Base-by-base conservation (phyloP, 1,140 invertebrate species). In the Drosophila albomicans region DNA sequence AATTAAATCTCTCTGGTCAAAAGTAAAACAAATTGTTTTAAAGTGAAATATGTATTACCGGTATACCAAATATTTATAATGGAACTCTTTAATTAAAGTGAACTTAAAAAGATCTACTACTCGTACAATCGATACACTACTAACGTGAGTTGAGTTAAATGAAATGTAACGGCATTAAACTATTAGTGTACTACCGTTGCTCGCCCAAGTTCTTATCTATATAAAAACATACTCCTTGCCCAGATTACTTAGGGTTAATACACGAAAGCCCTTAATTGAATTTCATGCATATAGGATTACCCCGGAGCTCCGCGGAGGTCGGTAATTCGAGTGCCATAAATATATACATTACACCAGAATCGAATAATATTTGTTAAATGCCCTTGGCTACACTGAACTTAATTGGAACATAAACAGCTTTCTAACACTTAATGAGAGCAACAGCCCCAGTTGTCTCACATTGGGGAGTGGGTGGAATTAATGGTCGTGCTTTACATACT, bases 361-460 rank as follows among this genome's bases (percentile, higher is more conserved):
- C 57, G 57, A 43, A 59, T 59, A 54, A 49, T 70, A 75, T 72
- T 79, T 77, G 49, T 52, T 51, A 11, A 62, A 46, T 13, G 16
- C 30, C 25, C 35, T 54, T 58, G 70, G 41, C 15, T 58, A 62
- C 43, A 59, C 52, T 30, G 46, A 45, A 59, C 65, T 59, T 67
- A 73, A 81, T 73, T 81, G 67, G 58, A 38, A 52, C 32, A 59
- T 72, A 74, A 82, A 48, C 51, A 52, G 48, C 32, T 67, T 54
- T 65, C 65, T 62, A 65, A 61, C 71, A 81, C 79, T 72, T 75
- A 69, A 81, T 75, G 64, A 68, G 46, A 57, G 20, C 32, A 16
- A n/a, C 11, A 52, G 16, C 8, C 8, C 15, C 25, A n/a, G 6
- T 32, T 13, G n/a, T 25, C 16, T 13, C 10, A 7, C 5, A 13